Evolutionary conservation across 1,140 invertebrate species (phyloP).

Genomic region (Macrostomum lignano): DNA sequence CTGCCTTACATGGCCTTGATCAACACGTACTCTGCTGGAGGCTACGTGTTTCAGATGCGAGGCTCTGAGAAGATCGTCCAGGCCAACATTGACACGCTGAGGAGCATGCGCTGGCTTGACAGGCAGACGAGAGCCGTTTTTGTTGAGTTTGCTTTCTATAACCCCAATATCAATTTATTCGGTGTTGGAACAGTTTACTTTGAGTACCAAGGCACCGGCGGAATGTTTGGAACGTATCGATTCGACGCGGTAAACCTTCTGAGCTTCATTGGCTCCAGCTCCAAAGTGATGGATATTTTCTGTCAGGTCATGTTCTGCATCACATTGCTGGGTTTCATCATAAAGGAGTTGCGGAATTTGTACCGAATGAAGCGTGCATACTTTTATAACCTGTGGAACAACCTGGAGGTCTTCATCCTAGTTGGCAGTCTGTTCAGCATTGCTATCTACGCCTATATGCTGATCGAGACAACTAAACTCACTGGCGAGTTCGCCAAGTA

Average conservation of each 20-base stretch:
- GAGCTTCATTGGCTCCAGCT: conserved; percentile 13
- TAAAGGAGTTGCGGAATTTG: conserved; percentile 18
- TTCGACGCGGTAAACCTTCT: conserved; percentile 29
- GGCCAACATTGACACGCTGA: conserved; percentile 17
- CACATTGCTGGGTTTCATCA: conserved; percentile 31
- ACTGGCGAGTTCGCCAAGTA: conserved; percentile 24
- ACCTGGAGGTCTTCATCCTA: conserved; percentile 25
- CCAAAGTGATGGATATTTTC: conserved; percentile 15
- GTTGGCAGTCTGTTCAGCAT: conserved; percentile 20
- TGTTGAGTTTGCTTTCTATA: conserved; percentile 34
- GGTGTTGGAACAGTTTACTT: conserved; percentile 28
- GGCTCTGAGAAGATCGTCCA: conserved; percentile 21
- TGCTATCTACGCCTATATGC: conserved; percentile 24
- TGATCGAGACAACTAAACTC: conserved; percentile 17
- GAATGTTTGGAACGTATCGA: conserved; percentile 28
- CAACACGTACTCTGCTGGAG: too few relatives aligned
- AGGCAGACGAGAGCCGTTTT: conserved; percentile 32
- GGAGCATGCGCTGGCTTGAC: conserved; percentile 31
- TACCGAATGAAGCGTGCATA: conserved; percentile 13
- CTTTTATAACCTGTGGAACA: conserved; percentile 28
- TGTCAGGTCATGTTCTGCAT: conserved; percentile 15
- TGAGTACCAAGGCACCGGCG: conserved; percentile 31
- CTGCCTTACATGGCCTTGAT: too few relatives aligned
- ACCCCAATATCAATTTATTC: conserved; percentile 31
- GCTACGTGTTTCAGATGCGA: conserved; percentile 30